phyloP scores from a whole-genome alignment of 2,113 vertebrate species.

The Malurus cyaneus region DNA sequence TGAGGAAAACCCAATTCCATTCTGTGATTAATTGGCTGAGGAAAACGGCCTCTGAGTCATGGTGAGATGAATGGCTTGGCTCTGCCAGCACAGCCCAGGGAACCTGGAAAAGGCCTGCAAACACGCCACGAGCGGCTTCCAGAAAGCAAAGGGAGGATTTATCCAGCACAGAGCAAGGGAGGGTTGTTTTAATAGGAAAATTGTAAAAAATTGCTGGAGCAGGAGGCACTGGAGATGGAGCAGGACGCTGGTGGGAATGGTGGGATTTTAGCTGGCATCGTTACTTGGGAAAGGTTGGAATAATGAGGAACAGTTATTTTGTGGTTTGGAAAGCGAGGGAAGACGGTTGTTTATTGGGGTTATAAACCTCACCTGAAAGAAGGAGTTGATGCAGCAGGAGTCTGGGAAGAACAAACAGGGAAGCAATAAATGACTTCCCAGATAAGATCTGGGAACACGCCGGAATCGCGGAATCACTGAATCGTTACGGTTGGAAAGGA shows the following conservation, averaged over 20 bases:
- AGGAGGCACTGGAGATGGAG: neutral
- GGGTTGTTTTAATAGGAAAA: neutral
- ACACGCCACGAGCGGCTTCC: neutral
- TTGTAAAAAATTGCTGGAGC: neutral
- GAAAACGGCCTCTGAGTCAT: neutral
- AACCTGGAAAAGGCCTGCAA: neutral
- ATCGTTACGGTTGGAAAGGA: neutral
- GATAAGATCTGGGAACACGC: neutral
- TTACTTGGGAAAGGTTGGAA: neutral
- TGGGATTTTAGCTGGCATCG: neutral
- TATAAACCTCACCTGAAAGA: neutral
- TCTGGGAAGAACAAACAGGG: conserved; percentile 44
- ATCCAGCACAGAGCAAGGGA: neutral
- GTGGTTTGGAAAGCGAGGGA: neutral
- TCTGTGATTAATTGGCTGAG: neutral
- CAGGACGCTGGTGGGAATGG: neutral
- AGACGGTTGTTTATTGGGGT: neutral
- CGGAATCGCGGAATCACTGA: neutral
- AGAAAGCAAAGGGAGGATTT: neutral
- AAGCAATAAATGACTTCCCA: neutral
- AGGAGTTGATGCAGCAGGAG: neutral
- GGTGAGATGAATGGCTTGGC: neutral
- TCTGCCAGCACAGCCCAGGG: neutral
- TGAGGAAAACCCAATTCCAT: neutral
- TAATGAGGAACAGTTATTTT: neutral